Evolutionary conservation across 2,797 vertebrate species (phyloP), one percentile per base, ranked within the genome.

Genomic region (Pyrocephalus nanus): DNA sequence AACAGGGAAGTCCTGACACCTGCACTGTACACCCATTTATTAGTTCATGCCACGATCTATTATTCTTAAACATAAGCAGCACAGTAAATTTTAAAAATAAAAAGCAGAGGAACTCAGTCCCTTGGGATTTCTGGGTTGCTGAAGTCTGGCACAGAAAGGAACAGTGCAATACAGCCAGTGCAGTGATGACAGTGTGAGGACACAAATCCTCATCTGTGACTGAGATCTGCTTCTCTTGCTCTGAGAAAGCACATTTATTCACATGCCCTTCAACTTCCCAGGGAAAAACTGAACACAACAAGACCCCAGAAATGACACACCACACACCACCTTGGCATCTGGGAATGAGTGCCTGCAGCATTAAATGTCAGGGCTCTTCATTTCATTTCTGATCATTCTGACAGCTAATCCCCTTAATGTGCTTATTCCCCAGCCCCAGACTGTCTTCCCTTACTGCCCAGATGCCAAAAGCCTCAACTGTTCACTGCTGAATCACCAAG

Each of bases 301-400:
- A 74, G 71, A 29, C 2, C 45, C 42, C 74, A 78, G 85, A 82
- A 90, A 74, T 61, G 6, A 82, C 85, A 90, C 26, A 48, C 53
- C 34, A 48, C 73, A 90, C 84, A 89, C 80, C 77, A 90, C 86
- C 74, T 47, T 90, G 60, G 94, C 77, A 79, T 74, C 92, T 5
- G 4, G 85, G 86, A 97, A 92, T 87, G 64, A 85, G 93, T 76
- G 86, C 64, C 76, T 90, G 71, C 47, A 94, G 80, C 66, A 57
- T 71, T 91, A 74, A 79, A 91, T 89, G 88, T 89, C 92, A 80
- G 65, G 79, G 84, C 67, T 93, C 78, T 83, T 90, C 4, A 26
- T 91, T 89, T 87, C 32, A 77, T 53, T 93, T 82, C 81, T 82
- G 86, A 93, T 92, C 53, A 30, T 86, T 96, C 40, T 94, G 93